Base-by-base conservation (phyloP, 2,797 vertebrate species). In the Myotis vivesi region DNA sequence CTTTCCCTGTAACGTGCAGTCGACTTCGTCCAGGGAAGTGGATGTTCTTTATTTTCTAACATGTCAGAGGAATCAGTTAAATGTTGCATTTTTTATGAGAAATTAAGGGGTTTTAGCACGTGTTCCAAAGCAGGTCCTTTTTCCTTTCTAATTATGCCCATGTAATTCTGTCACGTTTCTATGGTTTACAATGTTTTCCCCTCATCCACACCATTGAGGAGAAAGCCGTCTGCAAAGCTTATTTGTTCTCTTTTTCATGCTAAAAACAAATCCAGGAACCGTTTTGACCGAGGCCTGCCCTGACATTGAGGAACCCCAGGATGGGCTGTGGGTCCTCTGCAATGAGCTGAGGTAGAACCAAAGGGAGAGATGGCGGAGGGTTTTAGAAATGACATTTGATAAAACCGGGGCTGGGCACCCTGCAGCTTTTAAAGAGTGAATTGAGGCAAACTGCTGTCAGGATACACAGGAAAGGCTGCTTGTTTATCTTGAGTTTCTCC, bases 401-500 rank as follows among this genome's bases (percentile, higher is more conserved):
- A 93, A 97, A 97, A 97, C 92, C 59, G 82, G 80, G 91, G 84
- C 92, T 66, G 36, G 96, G 82, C 85, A 81, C 92, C 97, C 97
- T 79, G 71, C 83, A 91, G 98, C 55, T 98, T 96, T 96, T 94
- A 89, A 95, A 96, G 95, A 95, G 97, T 77, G 92, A 8, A 80
- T 94, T 97, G 97, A 96, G 91, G 96, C 8, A 0, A 90, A 94
- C 96, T 92, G 96, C 95, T 89, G 96, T 92, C 96, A 96, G 95
- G 96, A 96, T 95, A 95, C 90, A 82, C 96, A 84, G 96, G 96
- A 93, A 51, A 41, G 85, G 90, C 87, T 69, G 89, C 96, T 97
- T 97, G 96, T 96, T 98, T 97, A 94, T 95, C 93, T 86, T 96
- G 79, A 93, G 30, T 90, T 97, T 96, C 97, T 97, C 96, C 73